These are phyloP conservation scores for Thripadectes ignobilis DNA, from an alignment of 2,797 vertebrate genomes.

Conservation along the genomic window DNA sequence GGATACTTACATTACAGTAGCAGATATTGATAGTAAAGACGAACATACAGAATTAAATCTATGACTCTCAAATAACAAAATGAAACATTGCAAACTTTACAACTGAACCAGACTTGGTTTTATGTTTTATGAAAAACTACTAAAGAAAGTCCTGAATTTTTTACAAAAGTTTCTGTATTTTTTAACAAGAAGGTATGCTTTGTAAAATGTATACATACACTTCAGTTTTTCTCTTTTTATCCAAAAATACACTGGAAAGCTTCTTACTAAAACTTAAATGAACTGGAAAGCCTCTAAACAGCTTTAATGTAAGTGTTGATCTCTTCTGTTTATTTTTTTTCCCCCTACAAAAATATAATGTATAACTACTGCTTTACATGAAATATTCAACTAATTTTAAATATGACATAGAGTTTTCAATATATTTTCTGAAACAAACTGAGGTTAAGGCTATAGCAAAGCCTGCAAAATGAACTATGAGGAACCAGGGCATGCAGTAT, in stretches of 20 bases:
- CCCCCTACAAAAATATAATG: not conserved
- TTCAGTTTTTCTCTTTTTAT: not conserved
- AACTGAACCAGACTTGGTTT: not conserved
- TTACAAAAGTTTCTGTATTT: not conserved
- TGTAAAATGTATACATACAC: not conserved
- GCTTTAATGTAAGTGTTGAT: not conserved
- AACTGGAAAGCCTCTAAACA: not conserved
- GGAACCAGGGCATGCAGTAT: not conserved
- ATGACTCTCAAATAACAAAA: not conserved
- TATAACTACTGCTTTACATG: not conserved
- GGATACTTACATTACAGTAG: not conserved
- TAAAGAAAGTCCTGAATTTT: not conserved
- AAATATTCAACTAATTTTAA: constrained; percentile 14
- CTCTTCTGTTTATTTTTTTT: not conserved
- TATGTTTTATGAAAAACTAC: not conserved
- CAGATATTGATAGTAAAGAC: not conserved
- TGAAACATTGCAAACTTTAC: not conserved
- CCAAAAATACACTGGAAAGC: not conserved
- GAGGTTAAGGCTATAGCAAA: not conserved
- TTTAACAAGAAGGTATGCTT: not conserved
- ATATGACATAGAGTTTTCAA: not conserved
- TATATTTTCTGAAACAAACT: not conserved
- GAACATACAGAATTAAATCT: not conserved
- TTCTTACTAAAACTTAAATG: not conserved
- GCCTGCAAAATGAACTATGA: not conserved